Conservation (phyloP, 2,797 vertebrate species). For the Thaleichthys pacificus region DNA sequence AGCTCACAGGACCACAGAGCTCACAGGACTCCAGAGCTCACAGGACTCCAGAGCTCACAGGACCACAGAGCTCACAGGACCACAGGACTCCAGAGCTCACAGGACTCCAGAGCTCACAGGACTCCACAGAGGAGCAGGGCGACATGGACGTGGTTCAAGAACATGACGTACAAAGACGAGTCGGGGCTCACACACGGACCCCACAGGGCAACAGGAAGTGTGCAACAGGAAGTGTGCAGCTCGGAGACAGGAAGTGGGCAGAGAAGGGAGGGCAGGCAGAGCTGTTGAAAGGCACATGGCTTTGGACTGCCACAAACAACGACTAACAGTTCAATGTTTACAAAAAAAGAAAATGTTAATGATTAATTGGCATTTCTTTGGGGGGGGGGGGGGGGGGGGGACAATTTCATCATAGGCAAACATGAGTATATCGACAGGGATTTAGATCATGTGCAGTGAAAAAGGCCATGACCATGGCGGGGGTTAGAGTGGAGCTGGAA, state of each 20-base stretch:
- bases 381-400: conserved; percentile 8
- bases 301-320: conserved; percentile 63
- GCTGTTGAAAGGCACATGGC: conserved; percentile 79
- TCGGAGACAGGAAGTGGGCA: not conserved
- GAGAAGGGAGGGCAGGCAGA: conserved; percentile 59
- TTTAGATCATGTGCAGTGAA: conserved; percentile 32
- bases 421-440: conserved; percentile 31
- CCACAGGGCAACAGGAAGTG: conserved; percentile 30
- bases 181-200: conserved; percentile 29
- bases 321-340: conserved; percentile 25
- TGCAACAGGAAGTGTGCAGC: not conserved
- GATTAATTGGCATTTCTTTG: conserved; percentile 51
- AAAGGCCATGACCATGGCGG: conserved; percentile 1
- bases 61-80: too few species aligned
- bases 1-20: too few species aligned
- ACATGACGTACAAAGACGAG: not conserved
- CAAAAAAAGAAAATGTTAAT: conserved; percentile 37
- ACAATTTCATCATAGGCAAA: conserved; percentile 29
- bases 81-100: too few species aligned
- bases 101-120: too few species aligned
- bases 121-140: not conserved
- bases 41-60: too few species aligned
- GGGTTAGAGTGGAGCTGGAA: not conserved
- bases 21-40: too few species aligned
- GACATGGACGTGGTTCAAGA: conserved; percentile 11